Evolutionary conservation across 2,113 vertebrate species (phyloP), one percentile per base, ranked within the genome.

Genomic region (Delphinus delphis): DNA sequence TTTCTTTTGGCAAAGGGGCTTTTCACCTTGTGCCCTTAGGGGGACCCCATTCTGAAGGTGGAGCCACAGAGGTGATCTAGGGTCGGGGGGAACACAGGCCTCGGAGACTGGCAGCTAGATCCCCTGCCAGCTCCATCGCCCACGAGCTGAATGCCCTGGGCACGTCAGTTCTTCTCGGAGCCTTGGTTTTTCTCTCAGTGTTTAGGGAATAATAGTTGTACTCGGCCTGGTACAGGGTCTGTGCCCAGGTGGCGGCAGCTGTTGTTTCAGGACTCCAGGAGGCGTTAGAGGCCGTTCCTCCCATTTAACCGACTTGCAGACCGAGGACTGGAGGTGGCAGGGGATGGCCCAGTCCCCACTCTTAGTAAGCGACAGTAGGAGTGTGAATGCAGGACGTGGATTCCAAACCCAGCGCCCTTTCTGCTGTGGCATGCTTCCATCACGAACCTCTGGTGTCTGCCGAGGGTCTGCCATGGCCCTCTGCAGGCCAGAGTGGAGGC

Each of bases 21-120:
- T 92, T 88, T 81, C 13, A 18, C 63, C 14, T 20, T 31, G 23
- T 53, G 53, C 33, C 26, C 82, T 44, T 67, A 44, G 3, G 50
- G n/a, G 82, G 2, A 2, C 47, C 36, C 38, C 26, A 1, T 80
- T 44, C 74, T 1, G 6, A 74, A 18, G 11, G 9, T 53, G 60
- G 63, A 67, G 63, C 55, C 50, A 28, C 6, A 26, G 28, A 21
- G 8, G 58, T 41, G n/a, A 33, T 1, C 8, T n/a, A n/a, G n/a
- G 4, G 4, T 31, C 1, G 5, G n/a, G 38, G 21, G 13, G 12
- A 4, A 1, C 25, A 3, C 17, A 53, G 60, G 33, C 23, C 33
- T 44, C 26, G 2, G 25, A 47, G 21, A 26, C 8, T 41, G 28
- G 18, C 36, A 33, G 1, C 28, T 0, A 23, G 33, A 20, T 17